Percentiles rank a stretch among this genome's conserved stretches.
phyloP scores from a whole-genome alignment of 2,888 invertebrate genomes.

The Cerceris rybyensis region DNA sequence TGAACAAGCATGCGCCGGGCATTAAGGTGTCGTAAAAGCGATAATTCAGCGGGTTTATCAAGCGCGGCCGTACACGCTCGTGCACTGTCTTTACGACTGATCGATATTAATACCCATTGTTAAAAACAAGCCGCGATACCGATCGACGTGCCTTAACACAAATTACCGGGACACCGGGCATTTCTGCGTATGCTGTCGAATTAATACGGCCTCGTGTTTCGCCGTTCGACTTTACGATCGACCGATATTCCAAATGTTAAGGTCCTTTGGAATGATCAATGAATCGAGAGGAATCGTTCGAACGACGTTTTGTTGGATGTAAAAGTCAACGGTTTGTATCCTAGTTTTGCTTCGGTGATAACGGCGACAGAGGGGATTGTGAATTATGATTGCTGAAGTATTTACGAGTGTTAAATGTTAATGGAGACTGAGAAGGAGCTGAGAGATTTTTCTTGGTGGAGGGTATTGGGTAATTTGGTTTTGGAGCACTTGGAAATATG shows the following conservation, averaged over 20 bases:
- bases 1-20: constrained; percentile 44
- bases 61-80: constrained; percentile 52
- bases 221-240: constrained; percentile 1
- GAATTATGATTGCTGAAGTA: too few relatives aligned
- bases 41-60: constrained; percentile 65
- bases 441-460: too few relatives aligned
- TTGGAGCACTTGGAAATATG: too few relatives aligned
- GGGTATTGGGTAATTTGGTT: too few relatives aligned
- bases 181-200: constrained; percentile 27
- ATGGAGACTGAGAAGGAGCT: too few relatives aligned
- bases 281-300: neutral
- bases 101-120: constrained; percentile 60
- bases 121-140: constrained; percentile 52
- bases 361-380: too few relatives aligned
- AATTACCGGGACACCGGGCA: constrained; percentile 36
- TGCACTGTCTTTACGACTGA: constrained; percentile 56
- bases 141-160: constrained; percentile 45
- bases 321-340: too few relatives aligned
- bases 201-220: constrained; percentile 30
- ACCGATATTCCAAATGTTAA: neutral
- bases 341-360: too few relatives aligned
- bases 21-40: constrained; percentile 54
- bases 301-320: too few relatives aligned
- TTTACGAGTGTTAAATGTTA: too few relatives aligned
- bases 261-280: neutral